Percentiles rank a stretch among this genome's conserved stretches.
Evolutionary conservation across 2,888 invertebrate species (phyloP).

Genomic region (Scrobipalpa costella): DNA sequence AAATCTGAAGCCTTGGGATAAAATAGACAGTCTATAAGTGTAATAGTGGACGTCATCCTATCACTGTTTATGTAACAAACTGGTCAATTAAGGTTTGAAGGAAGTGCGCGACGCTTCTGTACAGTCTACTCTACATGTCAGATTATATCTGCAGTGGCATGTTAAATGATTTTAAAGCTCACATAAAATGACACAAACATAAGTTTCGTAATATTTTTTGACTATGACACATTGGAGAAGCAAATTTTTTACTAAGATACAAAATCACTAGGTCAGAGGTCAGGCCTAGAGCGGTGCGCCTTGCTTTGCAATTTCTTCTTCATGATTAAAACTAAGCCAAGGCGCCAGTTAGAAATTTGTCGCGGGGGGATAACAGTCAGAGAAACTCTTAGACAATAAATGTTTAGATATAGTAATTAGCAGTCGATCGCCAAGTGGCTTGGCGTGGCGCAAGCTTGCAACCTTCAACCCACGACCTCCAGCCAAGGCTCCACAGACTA

Average conservation of each 20-base stretch:
- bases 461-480: slow-evolving; percentile 25
- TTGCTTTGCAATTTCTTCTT: too few relatives aligned
- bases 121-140: neutral
- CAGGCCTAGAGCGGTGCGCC: too few relatives aligned
- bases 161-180: neutral
- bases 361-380: neutral
- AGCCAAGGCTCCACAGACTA: slow-evolving; percentile 15
- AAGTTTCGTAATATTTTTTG: neutral
- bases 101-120: neutral
- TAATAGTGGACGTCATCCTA: slow-evolving; percentile 5
- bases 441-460: slow-evolving; percentile 3
- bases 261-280: too few relatives aligned
- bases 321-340: slow-evolving; percentile 16
- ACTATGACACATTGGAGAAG: neutral
- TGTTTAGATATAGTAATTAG: slow-evolving; percentile 27
- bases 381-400: slow-evolving; percentile 24
- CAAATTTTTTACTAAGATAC: too few relatives aligned
- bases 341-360: neutral
- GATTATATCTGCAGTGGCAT: neutral
- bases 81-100: slow-evolving; percentile 9
- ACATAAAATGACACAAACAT: slow-evolving; percentile 2
- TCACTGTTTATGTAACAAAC: slow-evolving; percentile 15
- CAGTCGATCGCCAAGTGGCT: slow-evolving; percentile 12
- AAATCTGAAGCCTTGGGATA: slow-evolving; percentile 26
- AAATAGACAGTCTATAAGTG: slow-evolving; percentile 23